phyloP scores from a whole-genome alignment of 1,140 invertebrate species.

The Megalopta genalis region DNA sequence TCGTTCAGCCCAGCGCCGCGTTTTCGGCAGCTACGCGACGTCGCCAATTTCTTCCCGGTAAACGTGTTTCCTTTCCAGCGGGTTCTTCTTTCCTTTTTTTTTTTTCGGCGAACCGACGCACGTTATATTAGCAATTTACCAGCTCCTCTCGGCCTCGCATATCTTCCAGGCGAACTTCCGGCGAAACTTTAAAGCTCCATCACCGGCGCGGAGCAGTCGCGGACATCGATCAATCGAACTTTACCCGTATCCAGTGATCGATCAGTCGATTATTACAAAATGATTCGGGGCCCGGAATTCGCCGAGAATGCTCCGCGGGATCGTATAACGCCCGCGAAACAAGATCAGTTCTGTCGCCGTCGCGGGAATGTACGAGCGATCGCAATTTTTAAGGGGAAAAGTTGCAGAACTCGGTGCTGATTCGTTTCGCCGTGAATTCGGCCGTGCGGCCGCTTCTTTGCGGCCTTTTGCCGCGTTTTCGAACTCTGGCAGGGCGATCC shows the following conservation, averaged over 20 bases:
- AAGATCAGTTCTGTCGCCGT: neutral
- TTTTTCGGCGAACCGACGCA: neutral
- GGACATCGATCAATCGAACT: constrained; percentile 54
- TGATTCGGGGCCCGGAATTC: constrained; percentile 18
- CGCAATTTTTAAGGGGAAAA: too few relatives aligned
- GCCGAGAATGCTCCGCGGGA: neutral
- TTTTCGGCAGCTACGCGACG: too few relatives aligned
- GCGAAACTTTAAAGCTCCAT: constrained; percentile 54
- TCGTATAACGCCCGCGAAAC: neutral
- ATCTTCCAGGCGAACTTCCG: constrained; percentile 18
- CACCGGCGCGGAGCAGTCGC: neutral
- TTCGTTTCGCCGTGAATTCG: too few relatives aligned
- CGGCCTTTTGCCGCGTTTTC: too few relatives aligned
- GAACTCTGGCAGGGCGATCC: too few relatives aligned
- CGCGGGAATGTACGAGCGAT: neutral
- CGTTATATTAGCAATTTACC: constrained; percentile 30
- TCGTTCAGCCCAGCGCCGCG: too few relatives aligned
- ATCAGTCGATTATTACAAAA: constrained; percentile 48
- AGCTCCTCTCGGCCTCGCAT: constrained; percentile 25
- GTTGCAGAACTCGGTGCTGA: too few relatives aligned
- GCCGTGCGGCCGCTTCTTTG: too few relatives aligned
- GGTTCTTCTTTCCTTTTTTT: too few relatives aligned
- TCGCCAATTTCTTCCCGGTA: too few relatives aligned
- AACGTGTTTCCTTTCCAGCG: too few relatives aligned
- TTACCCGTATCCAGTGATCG: constrained; percentile 35